Percentiles rank a stretch among this genome's conserved stretches.
These are phyloP conservation scores for Lasiurus borealis DNA, from an alignment of 2,113 vertebrate species.

Conservation along the genomic window DNA sequence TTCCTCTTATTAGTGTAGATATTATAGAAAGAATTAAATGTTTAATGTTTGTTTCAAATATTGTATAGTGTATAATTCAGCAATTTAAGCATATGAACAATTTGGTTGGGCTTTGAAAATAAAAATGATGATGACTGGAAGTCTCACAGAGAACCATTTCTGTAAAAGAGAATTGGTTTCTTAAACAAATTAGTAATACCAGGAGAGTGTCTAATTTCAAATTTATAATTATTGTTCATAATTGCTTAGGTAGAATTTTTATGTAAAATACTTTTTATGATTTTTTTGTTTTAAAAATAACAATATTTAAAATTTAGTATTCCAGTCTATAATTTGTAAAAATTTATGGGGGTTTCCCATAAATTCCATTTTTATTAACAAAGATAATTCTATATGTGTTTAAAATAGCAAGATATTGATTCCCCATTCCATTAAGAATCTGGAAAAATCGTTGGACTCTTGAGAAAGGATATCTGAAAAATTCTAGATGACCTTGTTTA, in stretches of 20 bases:
- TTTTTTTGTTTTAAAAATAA: conserved; percentile 46
- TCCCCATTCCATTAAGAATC: neutral
- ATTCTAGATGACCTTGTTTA: neutral
- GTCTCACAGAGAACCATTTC: neutral
- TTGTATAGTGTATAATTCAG: neutral
- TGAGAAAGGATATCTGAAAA: neutral
- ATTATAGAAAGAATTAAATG: neutral
- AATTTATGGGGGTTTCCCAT: neutral
- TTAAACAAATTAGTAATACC: neutral
- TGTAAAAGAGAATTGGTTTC: conserved; percentile 39
- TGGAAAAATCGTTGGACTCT: neutral
- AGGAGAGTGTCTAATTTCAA: neutral
- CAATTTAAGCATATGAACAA: conserved; percentile 18
- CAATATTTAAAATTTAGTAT: conserved; percentile 7
- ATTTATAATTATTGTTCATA: conserved; percentile 41
- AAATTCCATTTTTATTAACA: neutral
- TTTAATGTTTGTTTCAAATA: conserved; percentile 7
- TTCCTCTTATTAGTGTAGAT: too few relatives aligned
- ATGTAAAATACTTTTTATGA: conserved; percentile 29
- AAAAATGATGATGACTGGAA: neutral
- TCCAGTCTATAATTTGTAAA: neutral
- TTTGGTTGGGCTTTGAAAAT: neutral
- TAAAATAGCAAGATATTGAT: neutral
- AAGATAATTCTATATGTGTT: neutral
- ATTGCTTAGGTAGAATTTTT: neutral